These are phyloP conservation scores for Nematopogon swammerdamellus DNA, from an alignment of 2,888 invertebrate genomes.

Conservation along the genomic window DNA sequence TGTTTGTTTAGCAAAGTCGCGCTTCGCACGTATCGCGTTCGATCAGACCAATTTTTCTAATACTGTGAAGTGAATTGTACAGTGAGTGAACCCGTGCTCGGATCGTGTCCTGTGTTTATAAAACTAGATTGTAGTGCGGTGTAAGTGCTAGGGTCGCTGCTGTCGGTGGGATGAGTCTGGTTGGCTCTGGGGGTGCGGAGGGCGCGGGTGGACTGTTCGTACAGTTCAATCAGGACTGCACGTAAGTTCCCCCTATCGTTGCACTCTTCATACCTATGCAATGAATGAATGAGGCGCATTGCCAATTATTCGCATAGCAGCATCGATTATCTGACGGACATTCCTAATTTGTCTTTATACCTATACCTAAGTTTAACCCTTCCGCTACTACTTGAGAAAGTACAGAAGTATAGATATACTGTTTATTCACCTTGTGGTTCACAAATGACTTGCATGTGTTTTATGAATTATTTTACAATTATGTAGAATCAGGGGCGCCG, in stretches of 20 bases:
- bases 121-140: conserved; percentile 28
- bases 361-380: too few species aligned
- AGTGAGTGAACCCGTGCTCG: conserved; percentile 11
- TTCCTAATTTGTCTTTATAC: too few species aligned
- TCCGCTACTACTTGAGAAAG: too few species aligned
- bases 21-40: conserved; percentile 28
- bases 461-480: too few species aligned
- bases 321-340: too few species aligned
- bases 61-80: conserved; percentile 12
- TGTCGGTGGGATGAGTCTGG: conserved; percentile 79
- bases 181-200: conserved; percentile 66
- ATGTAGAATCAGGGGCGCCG: too few species aligned
- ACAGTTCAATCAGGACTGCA: conserved; percentile 96
- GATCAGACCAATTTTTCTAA: not conserved
- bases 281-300: too few species aligned
- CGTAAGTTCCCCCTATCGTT: conserved; percentile 66
- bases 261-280: too few species aligned
- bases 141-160: conserved; percentile 29
- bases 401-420: too few species aligned
- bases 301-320: too few species aligned
- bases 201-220: conserved; percentile 88
- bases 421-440: too few species aligned
- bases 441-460: too few species aligned
- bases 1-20: conserved; percentile 41
- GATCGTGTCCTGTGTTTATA: conserved; percentile 34